Percentiles rank a stretch among this genome's conserved stretches.
These are phyloP conservation scores for Phalacrocorax brasilianus DNA, from an alignment of 2,113 vertebrate species.

Conservation along the genomic window DNA sequence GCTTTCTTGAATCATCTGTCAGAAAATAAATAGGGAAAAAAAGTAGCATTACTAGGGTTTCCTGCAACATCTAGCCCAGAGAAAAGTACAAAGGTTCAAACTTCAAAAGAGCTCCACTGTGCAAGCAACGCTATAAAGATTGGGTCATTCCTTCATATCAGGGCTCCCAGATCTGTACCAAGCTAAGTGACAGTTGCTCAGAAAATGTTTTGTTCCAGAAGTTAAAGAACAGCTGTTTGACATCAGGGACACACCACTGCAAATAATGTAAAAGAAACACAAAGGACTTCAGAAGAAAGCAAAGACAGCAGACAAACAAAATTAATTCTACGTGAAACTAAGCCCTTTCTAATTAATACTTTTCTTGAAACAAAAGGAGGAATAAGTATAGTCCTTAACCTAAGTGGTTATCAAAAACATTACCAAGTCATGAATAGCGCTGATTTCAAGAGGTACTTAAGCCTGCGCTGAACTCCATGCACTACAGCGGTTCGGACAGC, in stretches of 20 bases:
- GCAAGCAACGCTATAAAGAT: neutral
- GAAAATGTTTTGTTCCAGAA: neutral
- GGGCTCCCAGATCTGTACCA: neutral
- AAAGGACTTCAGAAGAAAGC: neutral
- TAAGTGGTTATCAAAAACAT: neutral
- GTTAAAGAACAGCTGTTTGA: neutral
- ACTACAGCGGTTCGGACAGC: neutral
- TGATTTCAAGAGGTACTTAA: neutral
- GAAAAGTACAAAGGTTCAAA: neutral
- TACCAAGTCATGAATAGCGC: neutral
- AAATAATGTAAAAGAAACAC: neutral
- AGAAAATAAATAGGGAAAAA: neutral
- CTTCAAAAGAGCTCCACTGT: neutral
- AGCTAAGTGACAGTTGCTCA: neutral
- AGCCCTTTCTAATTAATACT: neutral
- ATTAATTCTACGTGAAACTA: neutral
- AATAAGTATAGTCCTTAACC: neutral
- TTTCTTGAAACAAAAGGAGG: neutral
- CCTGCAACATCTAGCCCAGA: neutral
- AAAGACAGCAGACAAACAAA: neutral
- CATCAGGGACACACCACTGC: neutral
- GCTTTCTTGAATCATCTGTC: constrained; percentile 92
- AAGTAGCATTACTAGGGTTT: neutral
- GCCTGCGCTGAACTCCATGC: neutral
- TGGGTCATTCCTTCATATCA: neutral